Conservation (phyloP, 2,797 vertebrate species). For the Heterohyrax brucei region DNA sequence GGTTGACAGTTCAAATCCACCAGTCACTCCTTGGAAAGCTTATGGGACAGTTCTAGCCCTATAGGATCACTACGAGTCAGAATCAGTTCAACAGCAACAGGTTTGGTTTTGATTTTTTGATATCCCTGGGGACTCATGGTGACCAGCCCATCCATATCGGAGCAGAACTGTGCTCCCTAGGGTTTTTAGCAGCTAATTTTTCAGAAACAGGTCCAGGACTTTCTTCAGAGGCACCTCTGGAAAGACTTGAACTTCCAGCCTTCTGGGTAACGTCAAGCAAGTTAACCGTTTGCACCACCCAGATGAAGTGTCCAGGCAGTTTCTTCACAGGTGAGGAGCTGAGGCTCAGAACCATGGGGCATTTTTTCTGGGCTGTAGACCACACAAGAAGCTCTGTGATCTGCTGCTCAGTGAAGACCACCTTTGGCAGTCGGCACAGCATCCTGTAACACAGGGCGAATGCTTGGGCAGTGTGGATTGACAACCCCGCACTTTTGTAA, state of each 20-base stretch:
- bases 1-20: no score
- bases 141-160: no score
- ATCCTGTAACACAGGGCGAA: neutral
- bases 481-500: rapidly evolving
- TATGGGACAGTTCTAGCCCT: no score
- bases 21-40: no score
- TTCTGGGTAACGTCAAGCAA: neutral
- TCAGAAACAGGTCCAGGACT: neutral
- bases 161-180: neutral
- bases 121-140: no score
- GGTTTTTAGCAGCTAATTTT: neutral
- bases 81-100: no score
- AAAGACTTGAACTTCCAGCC: neutral
- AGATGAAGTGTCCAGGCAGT: neutral
- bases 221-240: neutral
- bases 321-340: rapidly evolving
- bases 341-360: neutral
- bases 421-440: neutral
- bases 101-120: no score
- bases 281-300: neutral
- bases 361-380: rapidly evolving
- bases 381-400: neutral
- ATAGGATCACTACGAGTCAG: no score
- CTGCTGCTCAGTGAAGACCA: rapidly evolving
- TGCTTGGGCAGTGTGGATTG: neutral